A percentile compares a stretch with the other conserved stretches of the same genome.
Conservation (phyloP, 2,113 vertebrate genomes). For the Phylloscopus whistleri region DNA sequence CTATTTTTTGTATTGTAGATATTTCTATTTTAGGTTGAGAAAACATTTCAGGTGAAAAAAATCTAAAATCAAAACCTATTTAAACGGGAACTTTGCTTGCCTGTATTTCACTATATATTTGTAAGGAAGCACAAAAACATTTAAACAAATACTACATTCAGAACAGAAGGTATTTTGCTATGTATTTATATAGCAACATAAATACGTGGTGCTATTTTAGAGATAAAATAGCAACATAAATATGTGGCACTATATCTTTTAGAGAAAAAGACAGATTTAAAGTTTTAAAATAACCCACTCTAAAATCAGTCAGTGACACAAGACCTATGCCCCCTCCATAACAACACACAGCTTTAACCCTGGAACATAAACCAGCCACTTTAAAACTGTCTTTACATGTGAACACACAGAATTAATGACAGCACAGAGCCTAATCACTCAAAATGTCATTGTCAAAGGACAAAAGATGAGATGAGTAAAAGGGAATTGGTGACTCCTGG, state of each 20-base stretch:
- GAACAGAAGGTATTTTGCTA: neutral
- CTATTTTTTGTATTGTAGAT: fast-evolving
- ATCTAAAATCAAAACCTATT: neutral
- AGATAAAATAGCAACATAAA: neutral
- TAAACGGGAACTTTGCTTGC: neutral
- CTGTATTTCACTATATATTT: neutral
- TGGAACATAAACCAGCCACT: neutral
- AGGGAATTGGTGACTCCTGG: neutral
- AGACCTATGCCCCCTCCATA: neutral
- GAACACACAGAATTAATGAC: neutral
- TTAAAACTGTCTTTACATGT: neutral
- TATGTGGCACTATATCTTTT: neutral
- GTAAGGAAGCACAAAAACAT: neutral
- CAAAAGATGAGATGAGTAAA: neutral
- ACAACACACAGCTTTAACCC: neutral
- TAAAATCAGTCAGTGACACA: neutral
- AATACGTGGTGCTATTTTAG: neutral
- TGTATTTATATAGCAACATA: neutral
- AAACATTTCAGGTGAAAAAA: neutral
- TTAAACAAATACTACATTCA: neutral
- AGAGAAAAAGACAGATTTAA: neutral
- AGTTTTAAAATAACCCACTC: neutral
- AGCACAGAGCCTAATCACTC: neutral
- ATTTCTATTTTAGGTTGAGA: neutral
- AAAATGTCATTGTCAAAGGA: neutral